Conservation (phyloP, 2,113 vertebrate species). For the Bombycilla garrulus region DNA sequence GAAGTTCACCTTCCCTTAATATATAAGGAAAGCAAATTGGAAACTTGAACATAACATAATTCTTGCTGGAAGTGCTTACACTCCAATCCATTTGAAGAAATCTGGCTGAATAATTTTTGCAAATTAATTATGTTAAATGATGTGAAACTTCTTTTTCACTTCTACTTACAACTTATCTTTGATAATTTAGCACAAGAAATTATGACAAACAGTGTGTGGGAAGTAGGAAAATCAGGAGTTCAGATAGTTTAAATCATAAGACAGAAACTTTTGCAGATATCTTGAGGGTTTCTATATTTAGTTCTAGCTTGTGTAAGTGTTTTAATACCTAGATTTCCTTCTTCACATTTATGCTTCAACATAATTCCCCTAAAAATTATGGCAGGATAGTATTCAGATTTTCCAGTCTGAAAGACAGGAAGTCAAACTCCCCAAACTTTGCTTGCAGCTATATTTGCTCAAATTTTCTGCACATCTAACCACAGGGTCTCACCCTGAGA, state of each 20-base stretch:
- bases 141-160: not conserved
- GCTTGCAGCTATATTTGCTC: not conserved
- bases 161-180: not conserved
- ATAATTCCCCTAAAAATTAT: not conserved
- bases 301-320: not conserved
- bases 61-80: not conserved
- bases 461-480: not conserved
- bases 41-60: not conserved
- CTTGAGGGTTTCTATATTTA: slow-evolving; percentile 16
- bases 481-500: not conserved
- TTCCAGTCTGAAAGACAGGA: not conserved
- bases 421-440: not conserved
- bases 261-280: not conserved
- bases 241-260: not conserved
- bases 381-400: not conserved
- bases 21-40: not conserved
- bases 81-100: not conserved
- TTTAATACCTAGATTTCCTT: slow-evolving; percentile 14
- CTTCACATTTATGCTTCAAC: not conserved
- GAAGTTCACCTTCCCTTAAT: not conserved
- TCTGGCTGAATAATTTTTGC: not conserved
- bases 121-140: slow-evolving; percentile 28
- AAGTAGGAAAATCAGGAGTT: slow-evolving; percentile 12
- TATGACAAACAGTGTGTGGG: not conserved
- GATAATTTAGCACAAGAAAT: not conserved